Base-by-base conservation (phyloP, 1,140 invertebrate genomes). In the Bombus polaris region DNA sequence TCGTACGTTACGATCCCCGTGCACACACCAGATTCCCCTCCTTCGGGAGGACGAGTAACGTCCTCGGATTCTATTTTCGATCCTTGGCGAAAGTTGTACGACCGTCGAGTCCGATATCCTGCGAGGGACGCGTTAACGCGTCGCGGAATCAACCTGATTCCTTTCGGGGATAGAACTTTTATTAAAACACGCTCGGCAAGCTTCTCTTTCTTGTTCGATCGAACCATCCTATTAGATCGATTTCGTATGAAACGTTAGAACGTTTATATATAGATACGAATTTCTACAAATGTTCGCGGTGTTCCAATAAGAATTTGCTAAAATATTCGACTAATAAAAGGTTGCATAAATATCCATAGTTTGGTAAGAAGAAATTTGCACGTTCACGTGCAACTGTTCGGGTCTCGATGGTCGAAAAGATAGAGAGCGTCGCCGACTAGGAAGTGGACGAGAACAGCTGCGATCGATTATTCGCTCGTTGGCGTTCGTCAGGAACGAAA, bases 51-150 rank as follows among this genome's bases (percentile, higher is more conserved):
- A 89, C 77, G 87, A 47, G 18, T 35, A 42, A 83, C 76, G 80
- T 89, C 84, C 87, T 87, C 80, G 80, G 66, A 75, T 86, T 87
- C 76, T 76, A 86, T 86, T 86, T 76, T 82, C 82, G 75, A 86
- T 88, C 79, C 84, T 35, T 83, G 84, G 80, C 87, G 84, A 83
- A 83, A 83, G 81, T 77, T 53, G 44, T 10, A 25, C 13, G n/a
- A 25, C 15, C 44, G 65, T 32, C 62, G 35, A 57, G 2, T 12
- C 32, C 32, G 37, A 15, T 62, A 28, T 77, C 75, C 75, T 77
- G 53, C 37, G 8, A 62, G 13, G 6, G 72, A 74, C 18, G n/a
- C 72, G 42, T 32, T 15, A 47, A 44, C 9, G n/a, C 18, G 9
- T 22, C 5, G n/a, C 8, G 18, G 10, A 74, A 47, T 25, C 5